Percentiles rank a stretch among this genome's conserved stretches.
Conservation (phyloP, 2,113 vertebrate genomes). For the Actinemys pallida region DNA sequence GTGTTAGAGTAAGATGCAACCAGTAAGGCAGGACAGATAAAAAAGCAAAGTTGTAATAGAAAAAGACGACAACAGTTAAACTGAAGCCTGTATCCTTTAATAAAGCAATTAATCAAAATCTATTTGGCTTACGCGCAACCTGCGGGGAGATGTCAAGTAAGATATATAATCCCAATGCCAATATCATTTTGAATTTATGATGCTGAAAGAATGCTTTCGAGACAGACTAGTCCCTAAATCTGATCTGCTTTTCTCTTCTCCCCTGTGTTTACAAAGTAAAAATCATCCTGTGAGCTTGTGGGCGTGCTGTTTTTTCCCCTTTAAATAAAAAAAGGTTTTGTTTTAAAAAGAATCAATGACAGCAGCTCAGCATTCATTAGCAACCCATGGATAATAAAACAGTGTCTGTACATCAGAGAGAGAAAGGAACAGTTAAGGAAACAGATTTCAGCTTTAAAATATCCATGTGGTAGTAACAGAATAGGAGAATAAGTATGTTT, state of each 20-base stretch:
- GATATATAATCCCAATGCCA: not conserved
- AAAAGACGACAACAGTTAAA: not conserved
- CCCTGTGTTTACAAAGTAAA: not conserved
- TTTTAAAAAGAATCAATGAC: not conserved
- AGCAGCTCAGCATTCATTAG: not conserved
- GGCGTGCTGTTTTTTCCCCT: not conserved
- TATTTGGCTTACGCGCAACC: not conserved
- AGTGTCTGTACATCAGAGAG: not conserved
- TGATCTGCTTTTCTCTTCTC: conserved; percentile 5
- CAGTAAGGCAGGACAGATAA: not conserved
- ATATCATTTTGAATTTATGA: not conserved
- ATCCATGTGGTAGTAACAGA: not conserved
- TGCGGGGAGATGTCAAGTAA: not conserved
- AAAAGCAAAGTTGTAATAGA: not conserved
- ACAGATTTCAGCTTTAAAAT: not conserved
- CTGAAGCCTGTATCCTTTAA: not conserved
- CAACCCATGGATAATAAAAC: not conserved
- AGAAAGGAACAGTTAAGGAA: not conserved
- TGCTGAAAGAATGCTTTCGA: not conserved
- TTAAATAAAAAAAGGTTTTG: not conserved
- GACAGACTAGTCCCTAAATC: not conserved
- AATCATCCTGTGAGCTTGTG: not conserved
- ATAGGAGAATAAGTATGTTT: fast-evolving
- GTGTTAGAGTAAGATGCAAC: not conserved
- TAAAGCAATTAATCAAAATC: not conserved